Percentiles rank a stretch among this genome's conserved stretches.
Evolutionary conservation across 2,113 vertebrate species (phyloP).

Genomic region (Rhinolophus ferrumequinum): DNA sequence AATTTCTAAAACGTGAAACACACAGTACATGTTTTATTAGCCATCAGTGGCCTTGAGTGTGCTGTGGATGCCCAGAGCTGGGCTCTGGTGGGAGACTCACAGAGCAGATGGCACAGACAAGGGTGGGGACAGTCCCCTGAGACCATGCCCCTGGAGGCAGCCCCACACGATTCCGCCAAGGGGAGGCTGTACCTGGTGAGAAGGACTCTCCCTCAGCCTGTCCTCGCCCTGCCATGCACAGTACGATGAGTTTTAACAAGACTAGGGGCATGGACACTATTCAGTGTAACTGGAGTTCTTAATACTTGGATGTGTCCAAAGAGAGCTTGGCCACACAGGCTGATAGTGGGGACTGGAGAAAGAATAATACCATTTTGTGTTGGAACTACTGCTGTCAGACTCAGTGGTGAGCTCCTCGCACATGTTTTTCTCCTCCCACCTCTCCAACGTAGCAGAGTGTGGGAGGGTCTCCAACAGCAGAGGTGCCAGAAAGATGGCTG

Average conservation of each 20-base stretch:
- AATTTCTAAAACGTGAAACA: neutral
- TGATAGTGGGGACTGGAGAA: neutral
- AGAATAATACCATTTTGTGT: neutral
- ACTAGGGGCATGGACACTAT: neutral
- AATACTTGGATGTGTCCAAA: neutral
- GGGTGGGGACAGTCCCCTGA: rapidly evolving
- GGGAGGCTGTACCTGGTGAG: neutral
- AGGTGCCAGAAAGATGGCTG: neutral
- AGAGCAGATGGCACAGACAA: neutral
- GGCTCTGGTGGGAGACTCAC: neutral
- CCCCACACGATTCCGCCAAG: neutral
- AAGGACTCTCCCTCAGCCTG: neutral
- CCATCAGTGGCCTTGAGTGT: neutral
- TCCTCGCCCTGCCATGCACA: rapidly evolving
- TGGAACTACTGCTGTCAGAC: neutral
- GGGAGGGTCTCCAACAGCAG: neutral
- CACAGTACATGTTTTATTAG: neutral
- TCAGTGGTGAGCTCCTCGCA: neutral
- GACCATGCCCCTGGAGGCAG: no score
- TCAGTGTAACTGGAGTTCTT: neutral
- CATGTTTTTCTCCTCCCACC: neutral
- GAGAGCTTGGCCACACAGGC: neutral
- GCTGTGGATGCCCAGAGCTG: neutral
- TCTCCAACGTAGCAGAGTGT: rapidly evolving
- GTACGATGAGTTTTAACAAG: neutral